Evolutionary conservation across 2,888 invertebrate genomes (phyloP).

Genomic region (Macrophya alboannulata): DNA sequence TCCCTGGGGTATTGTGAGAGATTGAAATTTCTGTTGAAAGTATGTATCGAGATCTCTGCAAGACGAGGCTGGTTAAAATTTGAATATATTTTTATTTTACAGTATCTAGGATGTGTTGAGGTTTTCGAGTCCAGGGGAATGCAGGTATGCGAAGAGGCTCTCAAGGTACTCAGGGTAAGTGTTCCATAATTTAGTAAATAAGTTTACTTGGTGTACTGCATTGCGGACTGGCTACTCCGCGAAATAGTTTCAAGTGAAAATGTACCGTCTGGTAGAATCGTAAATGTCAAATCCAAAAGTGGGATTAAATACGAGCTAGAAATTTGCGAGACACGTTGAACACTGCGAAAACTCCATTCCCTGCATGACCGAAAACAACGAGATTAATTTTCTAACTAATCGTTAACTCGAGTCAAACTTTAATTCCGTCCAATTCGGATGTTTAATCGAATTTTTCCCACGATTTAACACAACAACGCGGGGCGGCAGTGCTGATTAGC

Average conservation of each 20-base stretch:
- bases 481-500: neutral
- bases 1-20: neutral
- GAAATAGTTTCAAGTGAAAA: neutral
- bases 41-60: neutral
- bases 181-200: slow-evolving; percentile 6
- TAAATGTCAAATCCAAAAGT: neutral
- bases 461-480: neutral
- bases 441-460: neutral
- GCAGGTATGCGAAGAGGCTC: slow-evolving; percentile 99
- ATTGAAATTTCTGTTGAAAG: neutral
- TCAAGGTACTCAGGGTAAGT: slow-evolving; percentile 97
- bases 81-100: slow-evolving; percentile 71
- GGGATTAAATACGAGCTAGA: neutral
- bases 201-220: neutral
- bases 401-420: slow-evolving; percentile 4
- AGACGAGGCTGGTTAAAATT: neutral
- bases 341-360: neutral
- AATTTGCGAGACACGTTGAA: neutral
- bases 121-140: slow-evolving; percentile 99
- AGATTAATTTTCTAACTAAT: slow-evolving; percentile 6
- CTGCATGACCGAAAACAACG: neutral
- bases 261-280: neutral
- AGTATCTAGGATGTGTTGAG: slow-evolving; percentile 99
- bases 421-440: neutral
- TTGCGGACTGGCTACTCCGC: neutral